Base-by-base conservation (phyloP, 2,797 vertebrate genomes). In the Melanotaenia maccullochi region DNA sequence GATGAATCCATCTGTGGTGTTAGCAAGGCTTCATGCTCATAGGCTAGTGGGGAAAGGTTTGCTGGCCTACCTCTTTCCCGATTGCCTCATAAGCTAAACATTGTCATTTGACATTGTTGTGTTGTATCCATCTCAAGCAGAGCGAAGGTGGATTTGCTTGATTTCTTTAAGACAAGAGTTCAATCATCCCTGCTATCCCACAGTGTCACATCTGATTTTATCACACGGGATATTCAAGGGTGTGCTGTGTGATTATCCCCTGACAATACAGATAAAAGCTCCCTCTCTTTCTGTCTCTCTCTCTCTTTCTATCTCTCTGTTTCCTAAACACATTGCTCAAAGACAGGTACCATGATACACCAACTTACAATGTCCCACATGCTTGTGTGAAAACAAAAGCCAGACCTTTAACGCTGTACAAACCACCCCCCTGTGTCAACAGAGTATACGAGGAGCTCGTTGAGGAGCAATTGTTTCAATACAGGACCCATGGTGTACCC, bases 141-240 rank as follows among this genome's bases (percentile, higher is more conserved):
- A 69, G 76, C 47, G 69, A 78, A 52, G 71, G 64, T 73, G 84
- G 84, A 90, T 90, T 86, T 87, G 85, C 87, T 91, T 91, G 87
- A 89, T 91, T 90, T 92, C 83, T 89, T 90, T 87, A 88, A 89
- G 85, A 86, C 85, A 88, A 87, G 85, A 79, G 81, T 88, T 90
- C 86, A 89, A 87, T 87, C 89, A 85, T 87, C 87, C 79, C 78
- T 77, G 83, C 78, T 82, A 78, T 92, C 84, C 85, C 75, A 78
- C 66, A 71, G 79, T 88, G 85, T 90, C 87, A 81, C 84, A 85
- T 84, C 79, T 78, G 86, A 92, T 90, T 83, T 86, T 87, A 93
- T 93, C 90, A 79, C 68, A 79, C 79, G 42, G 79, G 84, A 79
- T 87, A 88, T 90, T 90, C 82, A 85, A 84, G 81, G 89, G 81